phyloP scores from a whole-genome alignment of 2,888 invertebrate genomes.

The Chalcis sispes region DNA sequence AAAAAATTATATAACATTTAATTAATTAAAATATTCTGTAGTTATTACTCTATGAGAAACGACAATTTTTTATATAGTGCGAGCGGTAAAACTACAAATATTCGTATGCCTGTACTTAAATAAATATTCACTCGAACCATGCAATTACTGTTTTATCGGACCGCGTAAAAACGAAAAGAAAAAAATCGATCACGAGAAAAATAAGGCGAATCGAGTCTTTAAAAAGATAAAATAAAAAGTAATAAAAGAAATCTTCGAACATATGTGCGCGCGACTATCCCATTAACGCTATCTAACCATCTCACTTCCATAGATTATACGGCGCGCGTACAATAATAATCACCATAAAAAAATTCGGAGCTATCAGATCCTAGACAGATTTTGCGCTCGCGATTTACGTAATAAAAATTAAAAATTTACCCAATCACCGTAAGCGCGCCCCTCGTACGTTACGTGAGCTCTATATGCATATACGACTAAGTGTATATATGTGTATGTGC shows the following conservation, averaged over 20 bases:
- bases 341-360: slow-evolving; percentile 33
- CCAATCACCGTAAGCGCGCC: slow-evolving; percentile 26
- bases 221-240: too few relatives aligned
- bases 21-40: too few relatives aligned
- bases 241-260: slow-evolving; percentile 33
- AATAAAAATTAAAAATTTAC: slow-evolving; percentile 56
- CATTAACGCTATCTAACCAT: slow-evolving; percentile 49
- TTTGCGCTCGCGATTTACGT: slow-evolving; percentile 45
- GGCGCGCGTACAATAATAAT: slow-evolving; percentile 38
- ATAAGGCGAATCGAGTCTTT: neutral
- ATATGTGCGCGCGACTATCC: slow-evolving; percentile 34
- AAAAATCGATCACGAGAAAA: slow-evolving; percentile 4
- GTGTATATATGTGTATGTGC: neutral
- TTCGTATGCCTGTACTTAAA: too few relatives aligned
- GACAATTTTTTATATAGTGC: too few relatives aligned
- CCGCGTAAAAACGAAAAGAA: neutral
- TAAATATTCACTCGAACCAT: neutral
- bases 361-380: slow-evolving; percentile 46
- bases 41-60: too few relatives aligned
- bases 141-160: neutral
- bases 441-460: too few relatives aligned
- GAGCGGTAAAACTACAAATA: too few relatives aligned
- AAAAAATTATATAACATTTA: too few relatives aligned
- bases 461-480: neutral
- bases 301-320: slow-evolving; percentile 26